Base-by-base conservation (phyloP, 2,113 vertebrate species). In the Strix uralensis region DNA sequence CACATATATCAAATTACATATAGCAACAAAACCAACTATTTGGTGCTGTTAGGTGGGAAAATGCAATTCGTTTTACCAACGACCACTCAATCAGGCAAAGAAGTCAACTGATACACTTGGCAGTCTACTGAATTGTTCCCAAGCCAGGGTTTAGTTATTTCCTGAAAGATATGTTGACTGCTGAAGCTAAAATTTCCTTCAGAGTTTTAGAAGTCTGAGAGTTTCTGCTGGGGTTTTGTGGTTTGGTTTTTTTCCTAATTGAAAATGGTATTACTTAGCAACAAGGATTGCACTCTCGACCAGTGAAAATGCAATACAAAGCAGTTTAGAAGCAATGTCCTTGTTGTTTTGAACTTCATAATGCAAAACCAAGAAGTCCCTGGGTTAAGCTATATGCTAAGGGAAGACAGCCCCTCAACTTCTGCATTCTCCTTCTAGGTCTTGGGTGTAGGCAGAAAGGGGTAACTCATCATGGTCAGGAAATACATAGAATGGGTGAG, bases 261-360 rank as follows among this genome's bases (percentile, higher is more conserved):
- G 71, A 90, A 95, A 95, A 91, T 17, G 23, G 13, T 36, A 93
- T 88, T 83, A 71, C 88, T 78, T 79, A 79, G 80, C 88, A 92
- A 81, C 77, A 93, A 93, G 59, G 52, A 85, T 2, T 66, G 61
- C 65, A 63, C 47, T 89, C 75, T 78, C 5, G 0, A 57, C 30
- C 49, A 89, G 57, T 22, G 44, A 91, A 87, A 96, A 74, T 12
- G 49, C 40, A 89, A 80, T 4, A 34, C 34, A 62, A 94, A 94
- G 29, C 54, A 69, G 38, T 65, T 91, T 13, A 69, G 83, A 87
- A 75, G 57, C 40, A 87, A 86, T 5, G 26, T 72, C 44, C 38
- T 92, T 75, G 58, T 44, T 85, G 29, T 19, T 91, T 87, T 70
- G 62, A 57, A 65, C 94, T 93, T 92, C 34, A 5, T n/a, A 81